Base-by-base conservation (phyloP, 2,797 vertebrate species). In the Arvicola amphibius region DNA sequence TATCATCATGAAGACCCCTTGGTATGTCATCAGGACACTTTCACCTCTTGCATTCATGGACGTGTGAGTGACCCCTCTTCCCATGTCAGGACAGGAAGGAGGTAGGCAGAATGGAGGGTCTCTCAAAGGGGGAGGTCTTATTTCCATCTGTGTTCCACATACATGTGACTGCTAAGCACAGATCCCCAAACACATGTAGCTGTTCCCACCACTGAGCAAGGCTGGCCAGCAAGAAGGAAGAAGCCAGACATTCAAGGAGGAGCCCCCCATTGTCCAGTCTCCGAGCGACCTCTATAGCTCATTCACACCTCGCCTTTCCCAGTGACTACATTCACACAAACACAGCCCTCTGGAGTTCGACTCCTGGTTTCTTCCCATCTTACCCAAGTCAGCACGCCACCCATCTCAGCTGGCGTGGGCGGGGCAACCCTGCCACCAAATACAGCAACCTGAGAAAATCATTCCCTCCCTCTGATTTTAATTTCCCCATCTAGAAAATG, bases 401-500 rank as follows among this genome's bases (percentile, higher is more conserved):
- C 14, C 40, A 53, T 2, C 48, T 12, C 48, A 11, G 40, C 11
- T 46, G 46, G 14, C 2, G 12, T 6, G 2, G 2, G n/a, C 10
- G 5, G 3, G 37, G 9, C 21, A 9, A 34, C 25, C 51, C 65
- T 48, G 3, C n/a, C 48, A 16, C 27, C 51, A n/a, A 76, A 76
- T 0, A 0, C 6, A 1, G 8, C 34, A 74, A 74, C 61, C 46
- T 40, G 46, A 51, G 43, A 83, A 94, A 89, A 94, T n/a, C 34
- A 2, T 10, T 51, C 32, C 19, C 1, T 76, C 51, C 29, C 51
- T 61, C 65, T 78, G 37, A 56, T 61, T 43, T 43, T 56, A 32
- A 63, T 53, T 7, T 78, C 25, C 79, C 71, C 29, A 48, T 25
- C 73, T 78, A 67, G 59, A 80, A 94, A 90, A 78, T 27, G 63